Percentiles rank a stretch among this genome's conserved stretches.
phyloP scores from a whole-genome alignment of 1,140 invertebrate species.

The Berghia stephanieae region DNA sequence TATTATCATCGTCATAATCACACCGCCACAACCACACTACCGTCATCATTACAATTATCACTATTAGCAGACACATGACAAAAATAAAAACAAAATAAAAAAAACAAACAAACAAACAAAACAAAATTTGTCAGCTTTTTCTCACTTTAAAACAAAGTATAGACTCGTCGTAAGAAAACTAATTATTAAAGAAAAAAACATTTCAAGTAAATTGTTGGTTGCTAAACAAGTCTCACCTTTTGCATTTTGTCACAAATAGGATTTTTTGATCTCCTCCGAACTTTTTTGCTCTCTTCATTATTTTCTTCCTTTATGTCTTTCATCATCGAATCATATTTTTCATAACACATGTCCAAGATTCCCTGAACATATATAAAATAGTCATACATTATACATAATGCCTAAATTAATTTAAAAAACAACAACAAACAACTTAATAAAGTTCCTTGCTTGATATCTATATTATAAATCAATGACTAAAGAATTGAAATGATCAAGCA shows the following conservation, averaged over 20 bases:
- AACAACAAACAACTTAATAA: neutral
- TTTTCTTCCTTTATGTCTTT: slow-evolving; percentile 39
- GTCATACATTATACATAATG: neutral
- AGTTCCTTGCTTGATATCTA: too few species aligned
- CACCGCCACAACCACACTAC: too few species aligned
- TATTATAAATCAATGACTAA: too few species aligned
- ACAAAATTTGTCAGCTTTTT: neutral
- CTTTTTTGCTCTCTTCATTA: slow-evolving; percentile 24
- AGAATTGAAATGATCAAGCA: too few species aligned
- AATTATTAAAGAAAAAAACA: too few species aligned
- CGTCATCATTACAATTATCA: too few species aligned
- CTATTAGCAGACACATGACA: neutral
- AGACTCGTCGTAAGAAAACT: too few species aligned
- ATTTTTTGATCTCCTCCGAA: slow-evolving; percentile 41
- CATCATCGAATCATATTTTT: slow-evolving; percentile 49
- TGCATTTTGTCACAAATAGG: slow-evolving; percentile 48
- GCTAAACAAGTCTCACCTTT: too few species aligned
- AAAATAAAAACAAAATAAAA: neutral
- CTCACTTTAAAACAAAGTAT: neutral
- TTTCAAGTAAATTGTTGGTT: too few species aligned
- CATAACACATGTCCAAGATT: slow-evolving; percentile 59
- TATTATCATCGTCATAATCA: too few species aligned
- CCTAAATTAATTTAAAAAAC: neutral
- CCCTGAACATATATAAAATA: slow-evolving; percentile 38
- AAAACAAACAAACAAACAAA: neutral